These are phyloP conservation scores for Mimas tiliae DNA, from an alignment of 2,888 invertebrate species.

Conservation along the genomic window DNA sequence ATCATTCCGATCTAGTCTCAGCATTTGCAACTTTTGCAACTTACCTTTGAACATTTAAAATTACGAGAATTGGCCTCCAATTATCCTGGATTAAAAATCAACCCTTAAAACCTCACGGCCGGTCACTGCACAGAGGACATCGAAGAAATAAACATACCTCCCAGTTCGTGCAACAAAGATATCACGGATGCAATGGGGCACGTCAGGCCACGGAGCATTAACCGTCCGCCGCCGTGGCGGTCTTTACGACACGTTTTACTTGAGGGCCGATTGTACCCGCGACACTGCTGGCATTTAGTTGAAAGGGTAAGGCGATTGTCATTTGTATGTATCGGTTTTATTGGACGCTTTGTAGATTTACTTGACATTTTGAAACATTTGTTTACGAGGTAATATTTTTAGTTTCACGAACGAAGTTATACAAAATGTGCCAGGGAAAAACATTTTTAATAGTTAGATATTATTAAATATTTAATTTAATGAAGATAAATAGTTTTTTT, in stretches of 20 bases:
- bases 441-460: no score
- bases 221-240: conserved; percentile 32
- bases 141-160: conserved; percentile 21
- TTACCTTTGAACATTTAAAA: no score
- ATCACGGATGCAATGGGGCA: conserved; percentile 48
- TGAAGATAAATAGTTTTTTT: no score
- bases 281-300: conserved; percentile 20
- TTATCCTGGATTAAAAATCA: background rate
- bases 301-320: conserved; percentile 25
- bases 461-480: no score
- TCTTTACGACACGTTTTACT: conserved; percentile 41
- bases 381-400: background rate
- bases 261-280: conserved; percentile 24
- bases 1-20: no score
- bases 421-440: no score
- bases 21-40: no score
- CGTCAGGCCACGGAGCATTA: conserved; percentile 42
- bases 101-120: conserved; percentile 17
- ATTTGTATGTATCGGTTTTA: conserved; percentile 22
- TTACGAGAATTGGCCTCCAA: no score
- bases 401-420: no score
- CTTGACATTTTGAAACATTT: conserved; percentile 57
- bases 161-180: conserved; percentile 36
- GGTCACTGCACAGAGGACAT: background rate
- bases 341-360: conserved; percentile 6